Base-by-base conservation (phyloP, 2,113 vertebrate genomes). In the Thalassarche chlororhynchos region DNA sequence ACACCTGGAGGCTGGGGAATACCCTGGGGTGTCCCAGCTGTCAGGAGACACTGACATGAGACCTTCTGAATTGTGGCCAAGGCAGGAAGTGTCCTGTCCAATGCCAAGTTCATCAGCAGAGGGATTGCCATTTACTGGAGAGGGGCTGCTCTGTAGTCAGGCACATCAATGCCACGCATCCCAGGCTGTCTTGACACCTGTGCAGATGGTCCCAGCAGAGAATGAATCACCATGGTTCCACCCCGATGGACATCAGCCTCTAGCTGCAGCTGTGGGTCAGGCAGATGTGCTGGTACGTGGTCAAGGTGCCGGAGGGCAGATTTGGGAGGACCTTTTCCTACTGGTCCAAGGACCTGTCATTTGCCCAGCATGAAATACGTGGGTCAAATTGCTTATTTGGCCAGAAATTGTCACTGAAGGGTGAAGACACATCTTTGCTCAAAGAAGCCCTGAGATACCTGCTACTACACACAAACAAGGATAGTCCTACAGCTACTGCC, bases 161-260 rank as follows among this genome's bases (percentile, higher is more conserved):
- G 2, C 5, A 61, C 8, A 8, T 14, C 83, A 10, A 6, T 36
- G 61, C 34, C 51, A 20, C 5, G 0, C 4, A 26, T 23, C 28
- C 40, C 84, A 62, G 75, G 15, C 69, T 74, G 58, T 25, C 23
- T 25, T 55, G 47, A 42, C 62, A 49, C n/a, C 64, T 31, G 24
- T 17, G 49, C 38, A 72, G 46, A 16, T 29, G 51, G 8, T 54
- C 31, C 79, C 58, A 80, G 55, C 74, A 70, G 65, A 52, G 32
- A 6, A 24, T 40, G 44, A 64, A 8, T 34, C 75, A 57, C 49
- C 69, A 13, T 3, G 4, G 65, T 7, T 31, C 42, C 86, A 81
- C 31, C 31, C 28, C 71, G 46, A 17, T 5, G 57, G 52, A 32
- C 52, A 44, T 12, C 66, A 71, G 51, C 31, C 70, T 74, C 32